Percentiles rank a stretch among this genome's conserved stretches.
These are phyloP conservation scores for Phrynosoma platyrhinos DNA, from an alignment of 2,113 vertebrate species.

Conservation along the genomic window DNA sequence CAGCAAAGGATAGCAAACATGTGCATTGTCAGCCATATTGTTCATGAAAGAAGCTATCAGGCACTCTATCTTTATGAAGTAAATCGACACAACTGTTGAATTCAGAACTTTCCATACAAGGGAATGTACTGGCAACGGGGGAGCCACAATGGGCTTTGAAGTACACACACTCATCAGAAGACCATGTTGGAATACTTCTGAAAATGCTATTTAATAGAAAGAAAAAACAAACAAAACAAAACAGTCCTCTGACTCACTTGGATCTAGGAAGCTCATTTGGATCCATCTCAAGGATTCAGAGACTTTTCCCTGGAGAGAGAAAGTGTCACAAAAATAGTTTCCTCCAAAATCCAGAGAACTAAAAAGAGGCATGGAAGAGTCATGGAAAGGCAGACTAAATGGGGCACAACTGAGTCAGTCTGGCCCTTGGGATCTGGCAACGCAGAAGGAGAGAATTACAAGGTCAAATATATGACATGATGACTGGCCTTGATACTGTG, in stretches of 20 bases:
- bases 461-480: neutral
- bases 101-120: neutral
- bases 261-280: constrained; percentile 1
- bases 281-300: neutral
- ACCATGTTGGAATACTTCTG: neutral
- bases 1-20: no score
- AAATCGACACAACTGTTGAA: neutral
- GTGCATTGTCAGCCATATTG: no score
- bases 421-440: neutral
- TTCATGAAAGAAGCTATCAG: no score
- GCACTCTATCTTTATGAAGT: no score
- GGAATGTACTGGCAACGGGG: neutral
- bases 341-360: neutral
- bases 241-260: neutral
- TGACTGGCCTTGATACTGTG: neutral
- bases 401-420: neutral
- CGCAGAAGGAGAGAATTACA: neutral
- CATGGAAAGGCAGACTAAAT: neutral
- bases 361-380: neutral
- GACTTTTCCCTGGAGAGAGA: neutral
- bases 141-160: neutral
- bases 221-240: no score
- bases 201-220: neutral
- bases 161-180: neutral
- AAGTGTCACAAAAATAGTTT: constrained; percentile 1